These are phyloP conservation scores for Cebuella pygmaea DNA, from an alignment of 2,797 vertebrate genomes.

Conservation along the genomic window DNA sequence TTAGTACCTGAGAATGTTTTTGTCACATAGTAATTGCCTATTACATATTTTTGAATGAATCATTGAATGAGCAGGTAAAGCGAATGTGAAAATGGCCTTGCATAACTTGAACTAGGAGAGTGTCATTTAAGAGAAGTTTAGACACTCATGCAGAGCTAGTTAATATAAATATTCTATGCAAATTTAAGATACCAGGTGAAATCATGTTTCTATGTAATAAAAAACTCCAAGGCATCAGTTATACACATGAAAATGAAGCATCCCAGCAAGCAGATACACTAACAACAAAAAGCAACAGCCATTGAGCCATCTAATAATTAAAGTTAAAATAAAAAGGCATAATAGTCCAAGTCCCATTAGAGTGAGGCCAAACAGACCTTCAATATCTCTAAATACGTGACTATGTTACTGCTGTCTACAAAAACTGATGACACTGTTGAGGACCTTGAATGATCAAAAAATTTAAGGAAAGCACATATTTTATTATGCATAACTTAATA, in stretches of 20 bases:
- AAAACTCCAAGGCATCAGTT: not conserved
- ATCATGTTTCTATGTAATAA: not conserved
- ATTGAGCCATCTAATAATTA: not conserved
- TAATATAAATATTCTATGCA: not conserved
- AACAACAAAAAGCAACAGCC: not conserved
- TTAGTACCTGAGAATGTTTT: not conserved
- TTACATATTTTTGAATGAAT: constrained; percentile 36
- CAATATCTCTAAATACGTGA: not conserved
- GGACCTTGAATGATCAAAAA: not conserved
- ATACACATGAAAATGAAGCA: not conserved
- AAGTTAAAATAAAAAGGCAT: not conserved
- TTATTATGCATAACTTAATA: not conserved
- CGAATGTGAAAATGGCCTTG: not conserved
- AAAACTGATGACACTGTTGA: not conserved
- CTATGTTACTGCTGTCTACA: not conserved
- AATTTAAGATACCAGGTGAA: not conserved
- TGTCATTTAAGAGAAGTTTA: not conserved
- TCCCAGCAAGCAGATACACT: not conserved
- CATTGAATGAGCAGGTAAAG: not conserved
- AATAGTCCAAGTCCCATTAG: not conserved
- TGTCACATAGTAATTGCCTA: not conserved
- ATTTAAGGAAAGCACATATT: not conserved
- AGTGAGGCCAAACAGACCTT: not conserved
- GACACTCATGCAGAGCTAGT: not conserved
- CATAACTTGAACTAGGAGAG: not conserved